Base-by-base conservation (phyloP, 2,113 vertebrate genomes). In the Microcebus murinus region DNA sequence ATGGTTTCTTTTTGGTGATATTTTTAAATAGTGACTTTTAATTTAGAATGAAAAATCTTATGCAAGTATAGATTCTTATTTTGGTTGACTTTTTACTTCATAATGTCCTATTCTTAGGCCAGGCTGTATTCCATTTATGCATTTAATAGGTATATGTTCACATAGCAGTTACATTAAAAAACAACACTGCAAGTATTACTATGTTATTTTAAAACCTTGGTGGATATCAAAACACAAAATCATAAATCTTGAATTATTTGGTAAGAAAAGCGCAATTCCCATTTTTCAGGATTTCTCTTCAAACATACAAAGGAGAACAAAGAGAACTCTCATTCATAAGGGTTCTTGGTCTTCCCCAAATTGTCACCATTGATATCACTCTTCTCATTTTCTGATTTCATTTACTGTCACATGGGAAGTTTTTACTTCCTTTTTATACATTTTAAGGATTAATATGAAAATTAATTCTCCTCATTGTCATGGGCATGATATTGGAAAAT, bases 31-130 rank as follows among this genome's bases (percentile, higher is more conserved):
- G 25, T 76, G 21, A 79, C 39, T 65, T 81, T 81, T 85, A 85
- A 92, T 90, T 77, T 85, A 84, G 50, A 82, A 87, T 92, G 71
- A 65, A 95, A 91, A 63, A 52, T 74, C 63, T 87, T 57, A 67
- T 20, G 45, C 48, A 67, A 21, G 82, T 50, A 57, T 9, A 92
- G 12, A 27, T 70, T 39, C 50, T 88, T 71, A 92, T 86, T 85
- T 94, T 48, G 23, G 12, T 42, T 92, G 18, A 74, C 36, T 74
- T 86, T 96, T 77, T 82, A 68, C 8, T 88, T 87, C 57, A 55
- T 68, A 65, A 87, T 29, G 13, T 50, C 23, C 23, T 86, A 10
- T 23, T 86, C 31, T 76, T 88, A 90, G 39, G 48, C 29, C 70
- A 48, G 57, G 61, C 45, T 68, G 8, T 31, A 87, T 52, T 88